Percentiles rank a stretch among this genome's conserved stretches.
Evolutionary conservation across 2,113 vertebrate species (phyloP).

Genomic region (Istiophorus platypterus): DNA sequence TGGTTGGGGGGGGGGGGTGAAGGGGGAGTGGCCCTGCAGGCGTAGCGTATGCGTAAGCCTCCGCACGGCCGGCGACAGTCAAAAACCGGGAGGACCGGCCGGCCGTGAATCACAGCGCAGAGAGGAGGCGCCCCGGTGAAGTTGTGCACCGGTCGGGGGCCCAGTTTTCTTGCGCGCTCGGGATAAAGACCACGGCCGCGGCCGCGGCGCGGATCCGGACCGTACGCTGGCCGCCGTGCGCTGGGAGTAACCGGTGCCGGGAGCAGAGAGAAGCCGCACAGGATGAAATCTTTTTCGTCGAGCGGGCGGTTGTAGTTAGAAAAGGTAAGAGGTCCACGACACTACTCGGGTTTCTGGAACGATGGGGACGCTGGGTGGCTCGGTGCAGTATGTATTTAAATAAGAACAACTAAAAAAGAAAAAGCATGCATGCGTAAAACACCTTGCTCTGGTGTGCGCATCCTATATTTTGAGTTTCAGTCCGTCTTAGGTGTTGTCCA

Average conservation of each 20-base stretch:
- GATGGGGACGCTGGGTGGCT: not conserved
- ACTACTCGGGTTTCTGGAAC: not conserved
- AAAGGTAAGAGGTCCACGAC: conserved; percentile 49
- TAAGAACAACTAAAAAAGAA: too few relatives aligned
- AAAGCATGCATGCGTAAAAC: not conserved
- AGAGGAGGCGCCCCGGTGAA: conserved; percentile 46
- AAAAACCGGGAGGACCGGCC: conserved; percentile 26
- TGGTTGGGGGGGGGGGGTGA: conserved; percentile 26
- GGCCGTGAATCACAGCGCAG: conserved; percentile 16
- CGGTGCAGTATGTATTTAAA: too few relatives aligned
- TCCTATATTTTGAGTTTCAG: not conserved
- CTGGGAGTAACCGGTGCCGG: not conserved
- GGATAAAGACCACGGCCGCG: not conserved
- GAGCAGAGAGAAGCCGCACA: conserved; percentile 3
- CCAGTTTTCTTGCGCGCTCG: conserved; percentile 19
- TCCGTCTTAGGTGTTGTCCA: not conserved
- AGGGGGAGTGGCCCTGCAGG: conserved; percentile 51
- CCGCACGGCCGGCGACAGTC: conserved; percentile 53
- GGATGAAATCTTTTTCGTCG: conserved; percentile 45
- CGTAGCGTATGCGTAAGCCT: conserved; percentile 57
- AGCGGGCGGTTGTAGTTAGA: conserved; percentile 27
- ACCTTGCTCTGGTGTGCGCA: not conserved
- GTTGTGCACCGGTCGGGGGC: conserved; percentile 8
- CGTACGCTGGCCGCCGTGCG: not conserved
- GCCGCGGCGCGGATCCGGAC: conserved; percentile 17